phyloP scores from a whole-genome alignment of 2,113 vertebrate genomes.

The Ellobius talpinus region DNA sequence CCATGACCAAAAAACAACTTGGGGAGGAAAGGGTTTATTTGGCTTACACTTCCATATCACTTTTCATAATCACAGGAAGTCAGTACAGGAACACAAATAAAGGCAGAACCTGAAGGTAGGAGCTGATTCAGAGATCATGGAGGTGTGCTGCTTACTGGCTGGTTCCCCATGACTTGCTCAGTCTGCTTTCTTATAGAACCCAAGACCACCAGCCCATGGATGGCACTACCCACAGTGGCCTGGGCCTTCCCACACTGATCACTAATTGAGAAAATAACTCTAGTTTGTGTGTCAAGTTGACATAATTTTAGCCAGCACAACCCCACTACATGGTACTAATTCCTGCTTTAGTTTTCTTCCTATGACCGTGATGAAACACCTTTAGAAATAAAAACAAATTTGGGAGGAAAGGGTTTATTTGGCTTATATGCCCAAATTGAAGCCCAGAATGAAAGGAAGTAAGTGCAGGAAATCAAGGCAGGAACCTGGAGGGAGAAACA shows the following conservation, averaged over 20 bases:
- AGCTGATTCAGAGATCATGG: neutral
- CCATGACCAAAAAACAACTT: neutral
- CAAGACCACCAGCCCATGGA: neutral
- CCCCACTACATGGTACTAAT: neutral
- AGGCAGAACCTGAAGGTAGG: neutral
- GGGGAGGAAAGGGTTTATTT: neutral
- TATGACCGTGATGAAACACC: neutral
- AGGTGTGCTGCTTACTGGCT: neutral
- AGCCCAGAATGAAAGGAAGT: neutral
- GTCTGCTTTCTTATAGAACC: neutral
- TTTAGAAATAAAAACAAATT: neutral
- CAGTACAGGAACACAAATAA: neutral
- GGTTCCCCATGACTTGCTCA: neutral
- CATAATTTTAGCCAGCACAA: neutral
- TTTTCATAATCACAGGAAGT: neutral
- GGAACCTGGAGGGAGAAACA: neutral
- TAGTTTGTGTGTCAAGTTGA: neutral
- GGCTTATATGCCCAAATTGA: neutral
- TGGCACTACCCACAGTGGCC: neutral
- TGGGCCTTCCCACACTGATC: neutral
- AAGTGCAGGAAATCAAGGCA: neutral
- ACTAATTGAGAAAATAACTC: neutral
- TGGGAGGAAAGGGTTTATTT: neutral
- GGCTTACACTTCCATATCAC: neutral
- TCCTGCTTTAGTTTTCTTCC: neutral